phyloP scores from a whole-genome alignment of 2,113 vertebrate genomes.

The Lathamus discolor region DNA sequence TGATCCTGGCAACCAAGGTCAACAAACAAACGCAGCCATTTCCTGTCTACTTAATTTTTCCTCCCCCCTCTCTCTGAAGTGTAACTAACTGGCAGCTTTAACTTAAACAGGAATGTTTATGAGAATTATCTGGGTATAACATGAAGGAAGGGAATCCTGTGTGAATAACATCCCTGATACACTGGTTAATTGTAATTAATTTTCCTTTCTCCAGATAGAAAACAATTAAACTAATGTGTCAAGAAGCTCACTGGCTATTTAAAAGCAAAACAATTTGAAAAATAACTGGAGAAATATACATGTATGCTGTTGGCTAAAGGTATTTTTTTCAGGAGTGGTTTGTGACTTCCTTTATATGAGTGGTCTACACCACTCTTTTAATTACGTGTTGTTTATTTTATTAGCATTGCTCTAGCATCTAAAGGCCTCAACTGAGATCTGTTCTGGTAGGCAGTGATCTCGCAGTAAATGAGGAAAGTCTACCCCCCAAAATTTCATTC shows the following conservation, averaged over 20 bases:
- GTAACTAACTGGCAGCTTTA: constrained; percentile 19
- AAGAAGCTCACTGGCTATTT: background rate
- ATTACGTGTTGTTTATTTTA: background rate
- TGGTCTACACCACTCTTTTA: background rate
- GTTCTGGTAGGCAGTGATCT: background rate
- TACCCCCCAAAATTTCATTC: background rate
- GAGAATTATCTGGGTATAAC: background rate
- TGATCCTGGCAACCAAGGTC: background rate
- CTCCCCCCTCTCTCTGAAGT: background rate
- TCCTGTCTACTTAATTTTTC: background rate
- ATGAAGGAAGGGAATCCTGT: background rate
- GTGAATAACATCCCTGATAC: background rate
- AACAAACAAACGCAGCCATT: constrained; percentile 6
- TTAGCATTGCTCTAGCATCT: background rate
- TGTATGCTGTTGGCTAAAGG: background rate
- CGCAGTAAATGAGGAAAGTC: background rate
- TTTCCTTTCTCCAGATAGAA: background rate
- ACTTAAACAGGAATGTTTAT: background rate
- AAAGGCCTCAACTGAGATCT: background rate
- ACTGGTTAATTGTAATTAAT: background rate
- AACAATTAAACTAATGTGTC: background rate
- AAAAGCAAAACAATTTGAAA: background rate
- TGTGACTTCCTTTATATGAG: background rate
- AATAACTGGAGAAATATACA: background rate
- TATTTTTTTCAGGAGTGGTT: background rate